A percentile compares a stretch with the other conserved stretches of the same genome.
phyloP scores from a whole-genome alignment of 1,140 invertebrate species.

The Papilio polyxenes region DNA sequence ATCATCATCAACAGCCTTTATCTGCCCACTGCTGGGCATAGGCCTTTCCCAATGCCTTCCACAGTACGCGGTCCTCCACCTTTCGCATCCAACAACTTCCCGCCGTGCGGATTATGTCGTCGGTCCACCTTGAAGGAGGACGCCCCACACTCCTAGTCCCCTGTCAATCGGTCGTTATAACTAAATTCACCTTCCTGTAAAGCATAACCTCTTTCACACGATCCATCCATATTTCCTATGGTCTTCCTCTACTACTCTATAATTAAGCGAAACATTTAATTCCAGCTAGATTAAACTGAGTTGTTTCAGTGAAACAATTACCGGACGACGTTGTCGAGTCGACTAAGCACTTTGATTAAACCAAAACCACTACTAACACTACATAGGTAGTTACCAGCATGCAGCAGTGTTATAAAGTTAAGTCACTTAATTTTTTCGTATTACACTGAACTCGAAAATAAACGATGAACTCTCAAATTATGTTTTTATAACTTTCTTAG shows the following conservation, averaged over 20 bases:
- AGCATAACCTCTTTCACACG: too few species aligned
- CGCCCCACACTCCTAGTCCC: too few species aligned
- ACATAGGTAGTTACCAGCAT: constrained; percentile 42
- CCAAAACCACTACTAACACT: constrained; percentile 43
- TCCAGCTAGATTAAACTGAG: constrained; percentile 39
- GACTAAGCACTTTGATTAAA: constrained; percentile 53
- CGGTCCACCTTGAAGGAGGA: too few species aligned
- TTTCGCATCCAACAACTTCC: too few species aligned
- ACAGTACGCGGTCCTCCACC: too few species aligned
- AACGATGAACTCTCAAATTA: background rate
- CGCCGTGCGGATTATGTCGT: too few species aligned
- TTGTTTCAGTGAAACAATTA: constrained; percentile 49
- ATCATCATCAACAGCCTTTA: too few species aligned
- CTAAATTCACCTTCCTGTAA: too few species aligned
- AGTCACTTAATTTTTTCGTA: background rate
- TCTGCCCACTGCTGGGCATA: too few species aligned
- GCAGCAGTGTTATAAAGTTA: background rate
- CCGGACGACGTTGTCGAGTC: constrained; percentile 46
- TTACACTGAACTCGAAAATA: background rate
- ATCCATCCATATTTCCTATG: too few species aligned
- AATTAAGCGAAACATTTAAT: constrained; percentile 33
- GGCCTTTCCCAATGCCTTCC: too few species aligned
- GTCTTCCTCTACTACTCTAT: background rate
- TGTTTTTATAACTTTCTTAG: background rate
- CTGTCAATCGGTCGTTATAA: too few species aligned